Conservation (phyloP, 2,797 vertebrate species). For the Tinamus major region DNA sequence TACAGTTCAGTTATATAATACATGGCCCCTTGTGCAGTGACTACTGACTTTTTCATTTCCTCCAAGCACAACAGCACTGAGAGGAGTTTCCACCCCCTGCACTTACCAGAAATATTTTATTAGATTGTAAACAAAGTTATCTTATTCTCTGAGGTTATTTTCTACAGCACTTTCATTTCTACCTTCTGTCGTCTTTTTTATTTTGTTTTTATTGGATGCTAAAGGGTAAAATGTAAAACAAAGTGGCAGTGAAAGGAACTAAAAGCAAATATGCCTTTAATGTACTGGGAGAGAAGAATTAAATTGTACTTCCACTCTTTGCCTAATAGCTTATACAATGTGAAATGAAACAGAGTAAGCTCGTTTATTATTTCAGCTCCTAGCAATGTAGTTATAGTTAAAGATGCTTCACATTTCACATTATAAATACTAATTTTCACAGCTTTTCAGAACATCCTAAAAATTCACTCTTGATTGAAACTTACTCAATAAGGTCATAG, state of each 20-base stretch:
- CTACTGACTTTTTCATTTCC: neutral
- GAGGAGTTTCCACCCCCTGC: neutral
- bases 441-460: neutral
- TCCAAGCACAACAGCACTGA: neutral
- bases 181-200: neutral
- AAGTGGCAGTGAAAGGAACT: neutral
- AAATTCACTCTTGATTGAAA: slow-evolving; percentile 35
- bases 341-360: slow-evolving; percentile 16
- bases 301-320: slow-evolving; percentile 6
- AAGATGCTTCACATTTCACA: neutral
- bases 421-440: slow-evolving; percentile 23
- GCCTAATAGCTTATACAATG: slow-evolving; percentile 26
- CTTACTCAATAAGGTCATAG: slow-evolving; percentile 24
- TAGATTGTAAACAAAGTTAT: slow-evolving; percentile 52
- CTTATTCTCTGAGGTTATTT: slow-evolving; percentile 48
- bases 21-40: accelerated
- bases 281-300: slow-evolving; percentile 30
- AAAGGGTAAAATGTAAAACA: slow-evolving; percentile 55
- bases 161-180: slow-evolving; percentile 32
- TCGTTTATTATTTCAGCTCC: slow-evolving; percentile 32
- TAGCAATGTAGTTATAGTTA: slow-evolving; percentile 7
- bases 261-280: slow-evolving; percentile 37
- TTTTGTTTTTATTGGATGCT: slow-evolving; percentile 64
- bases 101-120: slow-evolving; percentile 46
- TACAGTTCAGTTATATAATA: neutral